Conservation (phyloP, 2,797 vertebrate genomes). For the Characodon lateralis region DNA sequence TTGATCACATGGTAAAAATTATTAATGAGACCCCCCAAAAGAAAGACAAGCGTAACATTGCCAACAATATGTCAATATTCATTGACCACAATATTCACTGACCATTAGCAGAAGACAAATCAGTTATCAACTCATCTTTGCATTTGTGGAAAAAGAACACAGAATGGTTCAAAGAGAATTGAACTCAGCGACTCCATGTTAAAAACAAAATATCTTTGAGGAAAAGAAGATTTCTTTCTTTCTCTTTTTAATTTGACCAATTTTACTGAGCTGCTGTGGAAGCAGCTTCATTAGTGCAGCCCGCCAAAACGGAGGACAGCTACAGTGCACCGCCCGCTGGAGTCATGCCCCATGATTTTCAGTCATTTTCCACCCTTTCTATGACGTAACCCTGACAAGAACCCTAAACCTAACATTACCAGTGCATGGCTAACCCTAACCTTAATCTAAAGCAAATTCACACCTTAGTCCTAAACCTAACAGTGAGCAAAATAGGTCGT, state of each 20-base stretch:
- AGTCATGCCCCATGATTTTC: constrained; percentile 26
- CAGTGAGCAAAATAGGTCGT: too few species aligned
- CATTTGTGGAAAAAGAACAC: too few species aligned
- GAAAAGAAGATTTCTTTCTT: constrained; percentile 9
- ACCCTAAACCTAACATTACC: too few species aligned
- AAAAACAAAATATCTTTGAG: constrained; percentile 20
- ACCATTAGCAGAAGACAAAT: too few species aligned
- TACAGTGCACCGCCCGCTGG: constrained; percentile 44
- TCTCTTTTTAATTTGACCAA: constrained; percentile 11
- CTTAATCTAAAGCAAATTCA: too few species aligned
- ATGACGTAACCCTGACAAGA: too few species aligned
- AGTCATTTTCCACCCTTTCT: too few species aligned
- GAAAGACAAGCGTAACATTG: not conserved
- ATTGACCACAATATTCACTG: too few species aligned
- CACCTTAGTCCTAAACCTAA: too few species aligned
- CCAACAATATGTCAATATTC: not conserved
- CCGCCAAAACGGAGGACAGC: constrained; percentile 48
- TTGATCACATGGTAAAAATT: not conserved
- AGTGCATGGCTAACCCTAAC: too few species aligned
- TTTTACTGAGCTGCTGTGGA: constrained; percentile 22
- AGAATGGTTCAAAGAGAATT: not conserved
- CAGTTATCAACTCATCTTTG: not conserved
- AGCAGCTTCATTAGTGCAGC: constrained; percentile 56
- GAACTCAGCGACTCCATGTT: not conserved
- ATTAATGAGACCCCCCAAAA: not conserved